Base-by-base conservation (phyloP, 2,113 vertebrate genomes). In the Psammodynastes pulverulentus region DNA sequence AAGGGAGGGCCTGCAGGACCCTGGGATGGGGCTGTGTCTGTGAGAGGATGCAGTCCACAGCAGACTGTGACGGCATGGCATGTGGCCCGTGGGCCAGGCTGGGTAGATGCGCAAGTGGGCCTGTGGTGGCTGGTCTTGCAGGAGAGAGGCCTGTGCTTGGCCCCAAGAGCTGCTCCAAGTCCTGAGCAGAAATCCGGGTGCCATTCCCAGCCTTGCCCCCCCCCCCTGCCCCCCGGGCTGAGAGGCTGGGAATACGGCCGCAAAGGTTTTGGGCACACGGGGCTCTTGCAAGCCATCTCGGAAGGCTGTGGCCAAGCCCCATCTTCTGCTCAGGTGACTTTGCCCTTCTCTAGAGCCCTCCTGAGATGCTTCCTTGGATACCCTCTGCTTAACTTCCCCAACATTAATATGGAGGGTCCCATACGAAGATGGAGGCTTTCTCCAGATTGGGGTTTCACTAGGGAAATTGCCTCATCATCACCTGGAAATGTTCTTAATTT, bases 41-140 rank as follows among this genome's bases (percentile, higher is more conserved):
- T 0, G 9, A 26, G 6, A 3, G 1, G 4, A 34, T 1, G 23
- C 43, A 29, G 39, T 7, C 34, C 29, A 1, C 4, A 19, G 24
- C 24, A 9, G 43, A 8, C 84, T 24, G 10, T 58, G 87, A 45
- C 23, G 6, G 39, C 23, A 21, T 54, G 43, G 87, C 9, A 0
- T 48, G 62, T 51, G 58, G 45, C 48, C 29, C 1, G 17, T 89
- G 29, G 29, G 58, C 58, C 29, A 56, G n/a, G 58, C 46, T 3
- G 17, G 19, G 0, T 21, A 19, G 8, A 2, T 29, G 84, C 5
- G 10, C 23, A 48, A 86, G 45, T 5, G 13, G 56, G 7, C 48
- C 54, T 89, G 26, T 48, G 7, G 24, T 9, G 53, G 12, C 23
- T 43, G 21, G 53, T 39, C 21, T 15, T 3, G 10, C 23, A 13